Evolutionary conservation across 1,140 invertebrate genomes (phyloP).

Genomic region (Drosophila nebulosa): DNA sequence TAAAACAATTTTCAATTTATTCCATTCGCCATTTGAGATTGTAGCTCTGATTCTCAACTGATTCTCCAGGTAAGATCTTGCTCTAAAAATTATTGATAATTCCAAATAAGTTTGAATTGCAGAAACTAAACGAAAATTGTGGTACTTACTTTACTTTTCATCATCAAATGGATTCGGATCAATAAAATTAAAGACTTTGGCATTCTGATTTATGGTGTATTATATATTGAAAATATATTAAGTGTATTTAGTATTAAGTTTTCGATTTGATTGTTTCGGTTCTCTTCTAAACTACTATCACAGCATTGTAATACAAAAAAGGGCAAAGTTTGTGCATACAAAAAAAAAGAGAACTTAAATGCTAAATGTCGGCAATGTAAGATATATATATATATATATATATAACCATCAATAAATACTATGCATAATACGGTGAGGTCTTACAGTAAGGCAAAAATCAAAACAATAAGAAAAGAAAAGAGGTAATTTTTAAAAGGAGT

Average conservation of each 20-base stretch:
- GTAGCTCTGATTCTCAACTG: too few species aligned
- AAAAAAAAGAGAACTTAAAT: conserved; percentile 23
- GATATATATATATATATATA: too few species aligned
- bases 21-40: too few species aligned
- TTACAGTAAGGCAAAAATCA: conserved; percentile 15
- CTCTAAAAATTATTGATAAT: too few species aligned
- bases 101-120: too few species aligned
- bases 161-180: too few species aligned
- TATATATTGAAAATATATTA: conserved; percentile 1
- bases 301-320: conserved; percentile 71
- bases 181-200: not conserved
- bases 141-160: too few species aligned
- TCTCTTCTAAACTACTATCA: conserved; percentile 59
- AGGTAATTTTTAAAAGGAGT: too few species aligned
- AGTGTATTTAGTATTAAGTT: not conserved
- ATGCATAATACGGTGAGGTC: conserved; percentile 56
- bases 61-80: too few species aligned
- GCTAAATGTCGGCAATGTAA: conserved; percentile 41
- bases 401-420: conserved; percentile 32
- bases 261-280: conserved; percentile 28
- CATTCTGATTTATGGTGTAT: not conserved
- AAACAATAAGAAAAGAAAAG: conserved; percentile 13
- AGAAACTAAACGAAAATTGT: too few species aligned
- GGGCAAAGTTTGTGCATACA: conserved; percentile 28
- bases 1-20: too few species aligned